A percentile compares a stretch with the other conserved stretches of the same genome.
These are phyloP conservation scores for Aphelinus certus DNA, from an alignment of 1,140 invertebrate genomes.

Conservation along the genomic window DNA sequence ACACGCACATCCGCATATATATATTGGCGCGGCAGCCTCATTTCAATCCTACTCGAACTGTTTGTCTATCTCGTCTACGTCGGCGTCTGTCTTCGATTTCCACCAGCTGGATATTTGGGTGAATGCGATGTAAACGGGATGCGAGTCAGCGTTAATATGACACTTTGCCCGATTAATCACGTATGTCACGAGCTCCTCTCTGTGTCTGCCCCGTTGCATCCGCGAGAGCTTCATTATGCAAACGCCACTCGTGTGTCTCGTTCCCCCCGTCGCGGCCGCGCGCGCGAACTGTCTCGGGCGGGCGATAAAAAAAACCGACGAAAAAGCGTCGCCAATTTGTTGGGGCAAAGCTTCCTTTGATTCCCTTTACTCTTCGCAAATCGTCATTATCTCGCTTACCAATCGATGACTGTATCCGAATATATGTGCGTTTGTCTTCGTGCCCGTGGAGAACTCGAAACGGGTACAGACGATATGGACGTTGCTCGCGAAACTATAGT, in stretches of 20 bases:
- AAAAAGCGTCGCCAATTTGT: too few relatives aligned
- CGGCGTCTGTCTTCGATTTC: slow-evolving; percentile 12
- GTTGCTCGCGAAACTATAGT: too few relatives aligned
- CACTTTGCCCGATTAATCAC: slow-evolving; percentile 37
- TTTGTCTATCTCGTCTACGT: slow-evolving; percentile 23
- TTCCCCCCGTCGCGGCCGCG: neutral
- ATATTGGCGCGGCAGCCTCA: neutral
- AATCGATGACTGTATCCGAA: too few relatives aligned
- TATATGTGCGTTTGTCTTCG: too few relatives aligned
- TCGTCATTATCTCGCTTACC: too few relatives aligned
- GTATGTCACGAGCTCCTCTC: slow-evolving; percentile 9
- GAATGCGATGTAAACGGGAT: slow-evolving; percentile 7
- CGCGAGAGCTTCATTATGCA: slow-evolving; percentile 30
- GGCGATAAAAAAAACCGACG: slow-evolving; percentile 6
- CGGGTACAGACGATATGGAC: too few relatives aligned
- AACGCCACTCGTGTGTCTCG: slow-evolving; percentile 29
- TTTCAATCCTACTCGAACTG: neutral
- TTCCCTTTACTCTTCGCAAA: too few relatives aligned
- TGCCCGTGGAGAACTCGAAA: too few relatives aligned
- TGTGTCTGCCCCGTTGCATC: too few relatives aligned
- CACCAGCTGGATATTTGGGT: neutral
- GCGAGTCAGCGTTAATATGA: slow-evolving; percentile 22
- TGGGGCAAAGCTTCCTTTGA: too few relatives aligned
- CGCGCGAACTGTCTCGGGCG: neutral
- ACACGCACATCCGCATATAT: too few relatives aligned